Base-by-base conservation (phyloP, 2,113 vertebrate species). In the Corythaeola cristata region DNA sequence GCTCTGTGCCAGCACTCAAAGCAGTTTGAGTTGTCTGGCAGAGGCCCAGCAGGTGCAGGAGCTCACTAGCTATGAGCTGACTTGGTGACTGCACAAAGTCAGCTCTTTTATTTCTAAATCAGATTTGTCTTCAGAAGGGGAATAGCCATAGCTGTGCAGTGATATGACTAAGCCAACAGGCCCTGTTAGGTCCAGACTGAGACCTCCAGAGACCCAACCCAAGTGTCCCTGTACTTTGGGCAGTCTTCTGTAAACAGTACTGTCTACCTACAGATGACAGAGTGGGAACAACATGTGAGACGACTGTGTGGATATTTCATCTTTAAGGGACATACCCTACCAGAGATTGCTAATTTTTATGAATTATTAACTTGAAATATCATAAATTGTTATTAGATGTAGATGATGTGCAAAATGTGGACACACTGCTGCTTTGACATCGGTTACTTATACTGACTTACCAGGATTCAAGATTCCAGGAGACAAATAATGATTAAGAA, bases 401-500 rank as follows among this genome's bases (percentile, higher is more conserved):
- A 73, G 49, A 66, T 64, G 37, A 59, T 56, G 21, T 3, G 5
- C 32, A 63, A 81, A 91, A 52, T n/a, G 8, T 39, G 28, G 76
- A 59, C 7, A 16, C 5, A 1, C 47, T 88, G 33, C 41, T 1
- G 3, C 37, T 83, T 81, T 64, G 60, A 60, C 23, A 56, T 93
- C 45, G 85, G 9, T 93, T 96, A 74, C 35, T 23, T 32, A 6
- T 26, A 12, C 67, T 47, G 64, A 81, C 74, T 85, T 88, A 59
- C n/a, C 9, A 3, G 64, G 58, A 85, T 94, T 69, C 59, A 39
- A 15, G 67, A 71, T 77, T 89, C 64, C 79, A 69, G 50, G 37
- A 96, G 67, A 45, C 78, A 89, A 96, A 60, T 91, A 94, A 83
- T 89, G 74, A 93, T 93, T 93, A 96, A 93, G 63, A 94, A 88